Conservation (phyloP, 1,140 invertebrate species). For the Plectus sambesii region DNA sequence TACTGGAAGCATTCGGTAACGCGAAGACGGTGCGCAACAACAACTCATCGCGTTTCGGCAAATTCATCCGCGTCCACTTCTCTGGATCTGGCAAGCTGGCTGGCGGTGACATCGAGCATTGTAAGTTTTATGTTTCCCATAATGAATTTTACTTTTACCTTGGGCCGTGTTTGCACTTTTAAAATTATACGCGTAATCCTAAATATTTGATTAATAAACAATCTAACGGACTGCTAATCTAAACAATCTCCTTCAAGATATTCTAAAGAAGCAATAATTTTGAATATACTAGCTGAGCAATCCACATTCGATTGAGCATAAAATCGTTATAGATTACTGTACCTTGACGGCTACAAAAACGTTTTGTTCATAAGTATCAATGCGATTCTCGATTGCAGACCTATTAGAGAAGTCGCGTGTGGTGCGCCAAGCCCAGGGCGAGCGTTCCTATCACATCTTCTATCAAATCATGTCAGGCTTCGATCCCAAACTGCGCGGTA, state of each 20-base stretch:
- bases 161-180: neutral
- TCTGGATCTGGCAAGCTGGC: constrained; percentile 96
- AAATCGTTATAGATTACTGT: constrained; percentile 1
- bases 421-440: constrained; percentile 91
- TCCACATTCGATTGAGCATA: constrained; percentile 7
- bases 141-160: neutral
- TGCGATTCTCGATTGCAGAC: constrained; percentile 55
- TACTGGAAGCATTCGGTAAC: constrained; percentile 55
- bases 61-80: constrained; percentile 99
- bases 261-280: neutral
- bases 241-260: too few relatives aligned
- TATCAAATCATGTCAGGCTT: constrained; percentile 98
- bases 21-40: constrained; percentile 57
- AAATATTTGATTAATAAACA: constrained; percentile 8
- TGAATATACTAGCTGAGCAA: neutral
- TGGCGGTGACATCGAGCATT: constrained; percentile 99
- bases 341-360: constrained; percentile 2
- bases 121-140: constrained; percentile 59
- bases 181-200: neutral
- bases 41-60: constrained; percentile 57
- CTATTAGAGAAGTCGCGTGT: constrained; percentile 99
- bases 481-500: constrained; percentile 60
- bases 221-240: too few relatives aligned
- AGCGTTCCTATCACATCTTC: constrained; percentile 99
- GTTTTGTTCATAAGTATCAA: too few relatives aligned